Evolutionary conservation across 2,888 invertebrate genomes (phyloP), one percentile per base, ranked within the genome.

Genomic region (Ochlodes sylvanus): DNA sequence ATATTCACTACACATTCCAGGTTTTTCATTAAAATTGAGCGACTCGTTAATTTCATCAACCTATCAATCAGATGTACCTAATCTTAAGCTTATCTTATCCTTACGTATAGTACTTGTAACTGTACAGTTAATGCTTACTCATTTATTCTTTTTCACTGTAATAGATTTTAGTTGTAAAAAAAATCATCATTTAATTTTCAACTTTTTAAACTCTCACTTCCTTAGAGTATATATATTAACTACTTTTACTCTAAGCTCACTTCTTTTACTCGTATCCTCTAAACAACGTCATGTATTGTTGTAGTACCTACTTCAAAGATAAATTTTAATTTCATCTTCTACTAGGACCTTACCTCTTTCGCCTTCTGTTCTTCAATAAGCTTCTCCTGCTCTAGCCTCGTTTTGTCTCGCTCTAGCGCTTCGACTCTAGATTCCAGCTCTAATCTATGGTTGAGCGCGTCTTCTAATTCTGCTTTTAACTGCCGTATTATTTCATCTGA

Each of bases 281-380:
- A n/a, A n/a, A n/a, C n/a, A n/a, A n/a, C n/a, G n/a, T n/a, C n/a
- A n/a, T n/a, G n/a, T n/a, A n/a, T n/a, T n/a, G n/a, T n/a, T n/a
- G n/a, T n/a, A n/a, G n/a, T n/a, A n/a, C n/a, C n/a, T n/a, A n/a
- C n/a, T n/a, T n/a, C n/a, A n/a, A n/a, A n/a, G n/a, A n/a, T n/a
- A n/a, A n/a, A n/a, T n/a, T n/a, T n/a, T n/a, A n/a, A n/a, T n/a
- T n/a, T n/a, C n/a, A n/a, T n/a, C n/a, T n/a, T n/a, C 10, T 14
- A 15, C 27, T 38, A 0, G 38, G 7, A 12, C 38, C 76, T 78
- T 68, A 92, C 93, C 84, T 92, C 92, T n/a, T 86, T 81, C 0
- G 92, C 92, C 41, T 82, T 87, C 70, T 94, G 90, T 47, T 95
- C 92, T 56, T 93, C 92, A 60, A 94, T 57, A 0, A 82, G 75